These are phyloP conservation scores for Phyllotreta cruciferae DNA, from an alignment of 2,888 invertebrate species.

Conservation along the genomic window DNA sequence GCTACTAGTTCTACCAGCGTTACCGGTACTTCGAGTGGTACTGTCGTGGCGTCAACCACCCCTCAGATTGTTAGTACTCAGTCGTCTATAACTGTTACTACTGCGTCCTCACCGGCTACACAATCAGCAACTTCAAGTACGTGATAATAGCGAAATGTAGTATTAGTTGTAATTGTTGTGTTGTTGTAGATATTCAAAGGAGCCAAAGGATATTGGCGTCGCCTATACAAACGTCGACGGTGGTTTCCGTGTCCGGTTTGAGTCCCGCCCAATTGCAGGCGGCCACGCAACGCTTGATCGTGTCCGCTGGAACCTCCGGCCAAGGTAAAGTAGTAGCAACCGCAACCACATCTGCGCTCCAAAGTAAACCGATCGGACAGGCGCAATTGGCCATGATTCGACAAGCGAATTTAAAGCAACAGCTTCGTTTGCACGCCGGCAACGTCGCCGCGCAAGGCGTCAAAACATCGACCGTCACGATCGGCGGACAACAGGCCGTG, in stretches of 20 bases:
- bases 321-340: slow-evolving; percentile 53
- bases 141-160: slow-evolving; percentile 23
- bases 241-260: slow-evolving; percentile 58
- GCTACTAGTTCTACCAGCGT: slow-evolving; percentile 23
- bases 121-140: slow-evolving; percentile 55
- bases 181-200: slow-evolving; percentile 51
- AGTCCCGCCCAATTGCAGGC: slow-evolving; percentile 57
- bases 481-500: slow-evolving; percentile 53
- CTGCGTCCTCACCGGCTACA: slow-evolving; percentile 56
- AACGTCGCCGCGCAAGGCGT: slow-evolving; percentile 46
- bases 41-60: slow-evolving; percentile 38
- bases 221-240: slow-evolving; percentile 55
- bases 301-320: slow-evolving; percentile 52
- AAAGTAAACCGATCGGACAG: slow-evolving; percentile 63
- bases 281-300: slow-evolving; percentile 62
- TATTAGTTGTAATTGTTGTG: background rate
- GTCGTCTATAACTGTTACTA: slow-evolving; percentile 39
- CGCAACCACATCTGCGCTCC: slow-evolving; percentile 44
- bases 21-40: slow-evolving; percentile 27
- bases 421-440: slow-evolving; percentile 54
- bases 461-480: slow-evolving; percentile 57
- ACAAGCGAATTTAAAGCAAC: slow-evolving; percentile 60
- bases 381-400: slow-evolving; percentile 69
- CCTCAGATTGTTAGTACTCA: slow-evolving; percentile 42
- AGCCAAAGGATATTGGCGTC: slow-evolving; percentile 57